Base-by-base conservation (phyloP, 1,140 invertebrate species). In the Apis laboriosa region DNA sequence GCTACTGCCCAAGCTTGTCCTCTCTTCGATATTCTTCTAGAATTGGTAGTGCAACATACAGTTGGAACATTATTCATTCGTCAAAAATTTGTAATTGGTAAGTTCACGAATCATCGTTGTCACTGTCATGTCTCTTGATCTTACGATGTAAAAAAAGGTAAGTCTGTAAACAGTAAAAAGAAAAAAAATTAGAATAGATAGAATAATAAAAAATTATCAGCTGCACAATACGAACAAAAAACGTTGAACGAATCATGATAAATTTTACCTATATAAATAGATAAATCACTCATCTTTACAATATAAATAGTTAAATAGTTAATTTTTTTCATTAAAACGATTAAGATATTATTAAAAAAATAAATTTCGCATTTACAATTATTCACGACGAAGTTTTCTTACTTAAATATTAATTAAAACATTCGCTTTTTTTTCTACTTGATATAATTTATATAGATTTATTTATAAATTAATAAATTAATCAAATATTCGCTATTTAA, bases 31-130 rank as follows among this genome's bases (percentile, higher is more conserved):
- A 49, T 58, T 72, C 24, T n/a, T 63, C 19, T 34, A 56, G 9
- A n/a, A 53, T 83, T 72, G 58, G 24, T 83, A 83, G 75, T 53
- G 21, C n/a, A 49, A 83, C 21, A 24, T 61, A 53, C 67, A 34
- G 67, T 55, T 63, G 13, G 19, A 68, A 61, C n/a, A 55, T 19
- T 66, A 72, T 55, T 19, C 49, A 56, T 51, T 84, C 34, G 4
- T 13, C 24, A 49, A 71, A 64, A 13, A 49, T 61, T 28, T 49
- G 13, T 64, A 11, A 66, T 34, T 17, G 61, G 24, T 53, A 74
- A 70, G 34, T 75, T 83, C 43, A 68, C 60, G 34, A 72, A 74
- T 85, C 67, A 51, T 84, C 63, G n/a, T 55, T 67, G 56, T 56
- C 60, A 19, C n/a, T 28, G 28, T 19, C 9, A 12, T 60, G 53